These are phyloP conservation scores for Plutomurus gul DNA, from an alignment of 1,140 invertebrate species.

Conservation along the genomic window DNA sequence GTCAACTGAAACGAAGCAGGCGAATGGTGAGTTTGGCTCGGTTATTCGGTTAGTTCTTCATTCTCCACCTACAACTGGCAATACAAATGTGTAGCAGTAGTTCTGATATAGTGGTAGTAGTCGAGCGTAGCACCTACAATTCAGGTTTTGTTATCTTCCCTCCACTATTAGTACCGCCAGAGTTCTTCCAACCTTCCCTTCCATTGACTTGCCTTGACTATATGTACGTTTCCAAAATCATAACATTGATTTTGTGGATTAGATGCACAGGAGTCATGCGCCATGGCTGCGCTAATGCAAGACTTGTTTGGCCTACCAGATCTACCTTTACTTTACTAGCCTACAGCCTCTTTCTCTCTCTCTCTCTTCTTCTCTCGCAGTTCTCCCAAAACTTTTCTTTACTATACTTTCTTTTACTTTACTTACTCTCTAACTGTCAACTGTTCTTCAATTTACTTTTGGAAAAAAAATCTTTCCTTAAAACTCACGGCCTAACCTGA, in stretches of 20 bases:
- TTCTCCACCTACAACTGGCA: slow-evolving; percentile 5
- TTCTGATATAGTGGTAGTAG: background rate
- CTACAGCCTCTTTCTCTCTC: background rate
- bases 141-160: background rate
- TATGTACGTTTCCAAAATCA: slow-evolving; percentile 47
- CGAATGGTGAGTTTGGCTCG: background rate
- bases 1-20: slow-evolving; percentile 11
- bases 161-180: background rate
- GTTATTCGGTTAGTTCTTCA: slow-evolving; percentile 14
- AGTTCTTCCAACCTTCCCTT: background rate
- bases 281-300: slow-evolving; percentile 27
- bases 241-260: slow-evolving; percentile 53
- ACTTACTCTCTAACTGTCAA: background rate
- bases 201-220: slow-evolving; percentile 7
- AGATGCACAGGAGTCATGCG: slow-evolving; percentile 37
- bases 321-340: slow-evolving; percentile 17
- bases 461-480: background rate
- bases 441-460: slow-evolving; percentile 16
- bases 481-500: background rate
- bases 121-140: background rate
- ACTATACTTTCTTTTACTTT: background rate
- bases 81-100: too few species aligned
- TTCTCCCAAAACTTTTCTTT: background rate
- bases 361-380: too few species aligned
- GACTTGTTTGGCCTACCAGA: background rate